These are phyloP conservation scores for Rhysida immarginata DNA, from an alignment of 1,140 invertebrate species.

Conservation along the genomic window DNA sequence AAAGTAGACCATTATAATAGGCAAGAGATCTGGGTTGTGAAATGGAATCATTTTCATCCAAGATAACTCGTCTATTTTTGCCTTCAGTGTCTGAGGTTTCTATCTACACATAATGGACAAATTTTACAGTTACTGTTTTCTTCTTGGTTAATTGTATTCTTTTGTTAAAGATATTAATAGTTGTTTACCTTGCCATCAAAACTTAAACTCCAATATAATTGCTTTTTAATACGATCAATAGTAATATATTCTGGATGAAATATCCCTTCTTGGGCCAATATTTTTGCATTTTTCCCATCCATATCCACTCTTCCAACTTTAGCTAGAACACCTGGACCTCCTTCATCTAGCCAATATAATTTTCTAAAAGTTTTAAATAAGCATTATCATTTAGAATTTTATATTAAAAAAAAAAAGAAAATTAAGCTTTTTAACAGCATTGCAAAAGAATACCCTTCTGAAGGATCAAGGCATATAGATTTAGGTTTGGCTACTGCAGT, in stretches of 20 bases:
- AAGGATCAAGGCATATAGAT: constrained; percentile 75
- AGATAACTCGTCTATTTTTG: constrained; percentile 45
- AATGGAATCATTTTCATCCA: constrained; percentile 51
- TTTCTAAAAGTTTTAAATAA: constrained; percentile 41
- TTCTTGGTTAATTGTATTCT: no score
- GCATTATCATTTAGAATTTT: no score
- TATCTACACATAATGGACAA: no score
- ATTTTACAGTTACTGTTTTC: no score
- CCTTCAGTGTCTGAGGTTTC: constrained; percentile 61
- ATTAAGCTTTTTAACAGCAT: background rate
- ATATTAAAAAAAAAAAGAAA: background rate
- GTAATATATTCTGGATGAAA: constrained; percentile 64
- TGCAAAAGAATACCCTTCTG: constrained; percentile 68
- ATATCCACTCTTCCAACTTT: constrained; percentile 88
- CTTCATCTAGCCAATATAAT: constrained; percentile 92
- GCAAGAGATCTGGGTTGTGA: constrained; percentile 15
- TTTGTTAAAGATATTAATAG: no score
- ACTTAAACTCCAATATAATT: constrained; percentile 71
- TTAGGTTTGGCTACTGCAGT: constrained; percentile 75
- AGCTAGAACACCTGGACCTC: constrained; percentile 69
- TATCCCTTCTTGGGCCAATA: constrained; percentile 42
- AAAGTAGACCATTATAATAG: constrained; percentile 44
- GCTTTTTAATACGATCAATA: constrained; percentile 66
- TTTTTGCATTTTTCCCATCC: constrained; percentile 67
- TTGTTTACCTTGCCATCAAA: constrained; percentile 46